Evolutionary conservation across 2,888 invertebrate genomes (phyloP), one percentile per base, ranked within the genome.

Genomic region (Epinotia bilunana): DNA sequence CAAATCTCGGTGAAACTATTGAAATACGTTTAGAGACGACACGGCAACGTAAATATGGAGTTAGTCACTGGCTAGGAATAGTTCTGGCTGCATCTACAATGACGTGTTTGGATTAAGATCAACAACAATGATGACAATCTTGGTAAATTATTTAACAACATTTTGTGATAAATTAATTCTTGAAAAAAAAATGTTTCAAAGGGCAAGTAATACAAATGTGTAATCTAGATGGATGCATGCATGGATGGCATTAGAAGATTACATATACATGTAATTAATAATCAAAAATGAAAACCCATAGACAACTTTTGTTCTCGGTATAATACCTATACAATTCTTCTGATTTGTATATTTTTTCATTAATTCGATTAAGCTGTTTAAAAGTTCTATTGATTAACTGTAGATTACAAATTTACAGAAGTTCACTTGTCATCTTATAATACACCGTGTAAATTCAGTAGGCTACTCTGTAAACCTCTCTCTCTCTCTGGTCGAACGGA

Each of bases 31-130:
- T 65, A 55, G 53, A 53, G 18, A 57, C 62, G 57, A 49, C 46
- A 20, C 6, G 53, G 28, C 28, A 46, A 13, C 18, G 67, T 72
- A 57, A 72, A 75, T 61, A 75, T 46, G 61, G 71, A 60, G 61
- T 72, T 72, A 75, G 71, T 75, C 75, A 75, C 61, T 12, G n/a
- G 71, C 65, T 60, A 18, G 55, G 72, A 72, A 75, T 75, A 75
- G 61, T 61, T 65, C 55, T 75, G 75, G 67, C 75, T 55, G 46
- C 65, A 46, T 67, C 53, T 55, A 68, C 55, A 43, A 28, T 75
- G 72, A 75, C 72, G 75, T 62, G 63, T 67, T 71, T 64, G 70
- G 72, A 62, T 58, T 60, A 20, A 11, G n/a, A 72, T 67, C 61
- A 72, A 57, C 55, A 67, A 67, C 23, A 11, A 60, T 60, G n/a